Evolutionary conservation across 2,888 invertebrate species (phyloP), one percentile per base, ranked within the genome.

Genomic region (Cordilura impudica): DNA sequence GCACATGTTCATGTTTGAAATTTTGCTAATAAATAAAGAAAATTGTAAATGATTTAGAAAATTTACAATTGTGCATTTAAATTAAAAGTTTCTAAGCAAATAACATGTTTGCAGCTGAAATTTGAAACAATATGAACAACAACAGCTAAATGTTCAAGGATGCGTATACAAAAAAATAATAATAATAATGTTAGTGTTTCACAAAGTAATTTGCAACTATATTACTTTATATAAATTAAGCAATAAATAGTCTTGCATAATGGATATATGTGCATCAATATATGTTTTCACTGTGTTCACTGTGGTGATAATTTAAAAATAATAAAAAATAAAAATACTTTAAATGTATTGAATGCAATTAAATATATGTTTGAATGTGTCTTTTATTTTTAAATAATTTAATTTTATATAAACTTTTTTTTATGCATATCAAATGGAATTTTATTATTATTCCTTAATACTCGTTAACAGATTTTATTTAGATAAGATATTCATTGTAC

Each of bases 151-250:
- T 73, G 60, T 70, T 65, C 51, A 69, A 80, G 73, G 69, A 80
- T 80, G 73, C 80, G 66, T 77, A 73, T 56, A 65, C 53, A 54
- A 65, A 43, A 51, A 67, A 61, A 58, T 19, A 72, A 63, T 79
- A 71, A 73, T 63, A 47, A 80, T 73, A 77, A 80, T 80, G 80
- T 80, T 80, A 80, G 80, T n/a, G n/a, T 80, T 74, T 49, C 66
- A 51, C n/a, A 45, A 58, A 12, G 54, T 39, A 47, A 12, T 67
- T 71, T 54, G 31, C 58, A 47, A 73, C 29, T 54, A 47, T 65
- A 54, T 18, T 21, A 56, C 31, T 8, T 31, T 63, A 31, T 61
- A 29, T 29, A 65, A 21, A 58, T 31, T 21, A 23, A n/a, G 5
- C 35, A 39, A n/a, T 39, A 12, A 39, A 3, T n/a, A 39, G n/a